Evolutionary conservation across 2,888 invertebrate genomes (phyloP).

Genomic region (Oligia fasciuncula): DNA sequence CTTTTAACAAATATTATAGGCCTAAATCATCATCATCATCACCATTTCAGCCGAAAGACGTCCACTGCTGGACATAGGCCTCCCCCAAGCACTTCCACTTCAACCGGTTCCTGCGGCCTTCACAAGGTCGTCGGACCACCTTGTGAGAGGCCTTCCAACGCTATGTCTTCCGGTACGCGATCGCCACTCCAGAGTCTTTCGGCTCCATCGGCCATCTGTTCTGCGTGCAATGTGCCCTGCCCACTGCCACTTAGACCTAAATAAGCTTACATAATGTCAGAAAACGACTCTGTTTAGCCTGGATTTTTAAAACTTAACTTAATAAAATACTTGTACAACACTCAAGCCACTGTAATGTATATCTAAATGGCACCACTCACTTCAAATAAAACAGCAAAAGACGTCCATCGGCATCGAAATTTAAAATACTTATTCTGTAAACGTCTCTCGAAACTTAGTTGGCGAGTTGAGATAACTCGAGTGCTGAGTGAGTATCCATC

Average conservation of each 20-base stretch:
- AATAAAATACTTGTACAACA: neutral
- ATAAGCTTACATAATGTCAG: neutral
- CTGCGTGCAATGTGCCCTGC: too few relatives aligned
- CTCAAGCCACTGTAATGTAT: neutral
- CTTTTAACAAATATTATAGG: neutral
- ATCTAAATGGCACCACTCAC: neutral
- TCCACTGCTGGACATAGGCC: too few relatives aligned
- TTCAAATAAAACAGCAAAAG: conserved; percentile 31
- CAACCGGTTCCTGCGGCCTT: too few relatives aligned
- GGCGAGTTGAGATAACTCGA: conserved; percentile 63
- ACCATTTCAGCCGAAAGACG: too few relatives aligned
- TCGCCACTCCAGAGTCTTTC: too few relatives aligned
- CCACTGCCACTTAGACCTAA: neutral
- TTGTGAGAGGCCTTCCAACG: too few relatives aligned
- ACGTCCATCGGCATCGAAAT: conserved; percentile 29
- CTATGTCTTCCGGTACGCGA: too few relatives aligned
- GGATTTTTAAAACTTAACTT: neutral
- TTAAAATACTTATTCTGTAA: conserved; percentile 63
- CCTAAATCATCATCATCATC: too few relatives aligned
- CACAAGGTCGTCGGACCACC: too few relatives aligned
- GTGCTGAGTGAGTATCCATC: conserved; percentile 66
- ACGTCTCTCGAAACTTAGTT: conserved; percentile 58
- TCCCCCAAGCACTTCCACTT: too few relatives aligned
- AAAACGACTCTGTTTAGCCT: too few relatives aligned
- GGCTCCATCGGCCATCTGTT: too few relatives aligned